These are phyloP conservation scores for Chunga burmeisteri DNA, from an alignment of 2,113 vertebrate genomes.

Conservation along the genomic window DNA sequence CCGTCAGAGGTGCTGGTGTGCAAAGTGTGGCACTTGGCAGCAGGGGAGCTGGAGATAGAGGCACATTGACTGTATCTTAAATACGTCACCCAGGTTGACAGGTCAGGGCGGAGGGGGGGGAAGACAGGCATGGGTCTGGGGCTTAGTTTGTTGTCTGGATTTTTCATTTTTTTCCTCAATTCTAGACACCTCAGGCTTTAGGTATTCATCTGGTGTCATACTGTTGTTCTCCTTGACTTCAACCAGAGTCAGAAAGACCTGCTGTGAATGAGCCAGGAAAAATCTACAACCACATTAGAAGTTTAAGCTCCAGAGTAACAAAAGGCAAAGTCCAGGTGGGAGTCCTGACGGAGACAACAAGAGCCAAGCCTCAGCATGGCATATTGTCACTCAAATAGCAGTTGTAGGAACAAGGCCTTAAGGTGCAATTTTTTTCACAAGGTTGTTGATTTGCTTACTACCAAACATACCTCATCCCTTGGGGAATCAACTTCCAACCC, in stretches of 20 bases:
- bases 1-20: fast-evolving
- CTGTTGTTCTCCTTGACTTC: neutral
- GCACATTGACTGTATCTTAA: no score
- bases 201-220: neutral
- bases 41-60: neutral
- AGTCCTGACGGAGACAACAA: neutral
- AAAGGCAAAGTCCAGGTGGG: neutral
- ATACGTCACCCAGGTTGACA: neutral
- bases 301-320: neutral
- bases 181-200: neutral
- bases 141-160: neutral
- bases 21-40: fast-evolving
- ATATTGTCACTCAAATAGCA: neutral
- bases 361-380: neutral
- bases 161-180: neutral
- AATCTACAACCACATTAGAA: neutral
- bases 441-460: neutral
- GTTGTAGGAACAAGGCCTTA: neutral
- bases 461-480: neutral
- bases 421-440: neutral
- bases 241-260: neutral
- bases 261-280: neutral
- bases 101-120: neutral
- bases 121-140: neutral
- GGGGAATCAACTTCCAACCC: neutral